Percentiles rank a stretch among this genome's conserved stretches.
phyloP scores from a whole-genome alignment of 2,113 vertebrate species.

The Thalassoma bifasciatum region DNA sequence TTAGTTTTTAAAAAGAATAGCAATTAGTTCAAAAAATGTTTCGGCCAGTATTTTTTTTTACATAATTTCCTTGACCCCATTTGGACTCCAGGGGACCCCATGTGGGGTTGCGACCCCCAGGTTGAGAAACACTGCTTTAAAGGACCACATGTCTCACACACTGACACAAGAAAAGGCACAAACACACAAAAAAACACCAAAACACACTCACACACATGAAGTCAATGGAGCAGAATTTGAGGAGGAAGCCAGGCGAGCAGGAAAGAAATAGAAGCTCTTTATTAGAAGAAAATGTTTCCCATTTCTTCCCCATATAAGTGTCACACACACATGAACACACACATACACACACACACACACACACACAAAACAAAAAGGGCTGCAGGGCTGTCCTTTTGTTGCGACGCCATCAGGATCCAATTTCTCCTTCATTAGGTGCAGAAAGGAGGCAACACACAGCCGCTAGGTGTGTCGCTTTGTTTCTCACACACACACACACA shows the following conservation, averaged over 20 bases:
- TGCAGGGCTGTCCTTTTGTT: constrained; percentile 60
- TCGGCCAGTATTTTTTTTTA: no score
- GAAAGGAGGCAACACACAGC: constrained; percentile 44
- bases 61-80: no score
- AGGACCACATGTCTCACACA: neutral
- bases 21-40: no score
- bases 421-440: constrained; percentile 65
- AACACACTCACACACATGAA: neutral
- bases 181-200: neutral
- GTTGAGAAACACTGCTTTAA: no score
- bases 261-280: constrained; percentile 53
- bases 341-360: constrained; percentile 3
- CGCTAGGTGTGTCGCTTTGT: constrained; percentile 32
- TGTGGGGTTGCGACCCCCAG: no score
- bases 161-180: neutral
- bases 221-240: constrained; percentile 31
- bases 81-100: no score
- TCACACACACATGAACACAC: constrained; percentile 6
- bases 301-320: constrained; percentile 48
- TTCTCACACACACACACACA: constrained; percentile 1
- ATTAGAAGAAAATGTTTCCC: constrained; percentile 62
- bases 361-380: neutral
- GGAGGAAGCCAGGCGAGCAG: constrained; percentile 35
- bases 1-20: no score
- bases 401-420: constrained; percentile 68